Evolutionary conservation across 2,113 vertebrate species (phyloP).

Genomic region (Centropus bengalensis): DNA sequence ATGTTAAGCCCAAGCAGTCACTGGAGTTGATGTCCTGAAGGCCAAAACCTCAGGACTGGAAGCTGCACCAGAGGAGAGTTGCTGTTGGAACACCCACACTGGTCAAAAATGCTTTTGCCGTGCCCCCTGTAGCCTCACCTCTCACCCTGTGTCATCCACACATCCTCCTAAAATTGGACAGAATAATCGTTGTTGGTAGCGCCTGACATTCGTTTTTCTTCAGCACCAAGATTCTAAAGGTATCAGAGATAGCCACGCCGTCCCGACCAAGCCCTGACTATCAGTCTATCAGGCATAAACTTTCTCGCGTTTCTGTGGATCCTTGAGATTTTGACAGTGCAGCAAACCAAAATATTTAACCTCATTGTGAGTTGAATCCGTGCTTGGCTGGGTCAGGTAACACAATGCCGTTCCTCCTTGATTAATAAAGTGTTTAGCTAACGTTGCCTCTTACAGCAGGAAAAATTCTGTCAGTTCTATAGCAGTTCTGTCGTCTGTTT

Average conservation of each 20-base stretch:
- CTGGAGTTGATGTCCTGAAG: not conserved
- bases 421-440: not conserved
- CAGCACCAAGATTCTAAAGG: not conserved
- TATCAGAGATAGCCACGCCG: rapidly evolving
- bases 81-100: not conserved
- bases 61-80: not conserved
- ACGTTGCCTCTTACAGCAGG: not conserved
- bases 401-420: not conserved
- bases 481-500: not conserved
- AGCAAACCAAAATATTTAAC: not conserved
- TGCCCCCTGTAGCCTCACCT: rapidly evolving
- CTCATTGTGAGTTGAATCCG: rapidly evolving
- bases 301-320: not conserved
- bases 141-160: rapidly evolving
- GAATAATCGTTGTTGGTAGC: rapidly evolving
- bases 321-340: not conserved
- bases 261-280: not conserved
- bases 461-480: not conserved
- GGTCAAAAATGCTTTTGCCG: not conserved
- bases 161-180: not conserved
- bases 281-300: not conserved
- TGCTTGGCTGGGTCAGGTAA: not conserved
- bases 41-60: not conserved
- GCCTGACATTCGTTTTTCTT: not conserved
- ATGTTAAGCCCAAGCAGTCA: not conserved